Evolutionary conservation across 2,113 vertebrate species (phyloP), one percentile per base, ranked within the genome.

Genomic region (Chlorodrepanis virens): DNA sequence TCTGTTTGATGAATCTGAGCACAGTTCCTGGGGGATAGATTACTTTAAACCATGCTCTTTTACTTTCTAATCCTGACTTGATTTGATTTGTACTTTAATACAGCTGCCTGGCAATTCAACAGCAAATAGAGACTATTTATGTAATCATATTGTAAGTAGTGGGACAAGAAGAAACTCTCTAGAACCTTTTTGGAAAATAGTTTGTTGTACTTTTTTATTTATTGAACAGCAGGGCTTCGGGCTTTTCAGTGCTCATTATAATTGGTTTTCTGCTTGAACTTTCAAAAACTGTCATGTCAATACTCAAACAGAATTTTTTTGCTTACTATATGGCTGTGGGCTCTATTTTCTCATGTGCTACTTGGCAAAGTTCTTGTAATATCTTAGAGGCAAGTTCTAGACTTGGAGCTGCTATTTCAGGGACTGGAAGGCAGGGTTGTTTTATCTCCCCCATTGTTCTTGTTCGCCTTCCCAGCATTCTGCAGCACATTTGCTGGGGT

Each of bases 191-290:
- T 97, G 97, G 98, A 98, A 98, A 98, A 98, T 97, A 98, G 98
- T 98, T 98, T 98, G 98, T 97, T 98, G 97, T 98, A 98, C 98
- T 98, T 98, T 97, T 98, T 98, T 98, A 98, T 98, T 98, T 98
- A 98, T 98, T 97, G 98, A 98, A 98, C 97, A 97, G 98, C 97
- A 97, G 98, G 98, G 98, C 98, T 98, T 96, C 98, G 6, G 98
- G 98, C 98, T 98, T 98, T 98, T 98, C 97, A 96, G 97, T 98
- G 98, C 98, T 98, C 98, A 98, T 98, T 98, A 99, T 98, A 99
- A 98, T 98, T 98, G 97, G 98, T 99, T 99, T 99, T 99, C 98
- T 98, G 98, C 98, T 98, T 99, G 98, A 99, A 99, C 98, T 98
- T 99, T 99, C 98, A 98, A 98, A 99, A 98, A 98, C 98, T 98